These are phyloP conservation scores for Nansenia antarctica DNA, from an alignment of 2,113 vertebrate species.

Conservation along the genomic window DNA sequence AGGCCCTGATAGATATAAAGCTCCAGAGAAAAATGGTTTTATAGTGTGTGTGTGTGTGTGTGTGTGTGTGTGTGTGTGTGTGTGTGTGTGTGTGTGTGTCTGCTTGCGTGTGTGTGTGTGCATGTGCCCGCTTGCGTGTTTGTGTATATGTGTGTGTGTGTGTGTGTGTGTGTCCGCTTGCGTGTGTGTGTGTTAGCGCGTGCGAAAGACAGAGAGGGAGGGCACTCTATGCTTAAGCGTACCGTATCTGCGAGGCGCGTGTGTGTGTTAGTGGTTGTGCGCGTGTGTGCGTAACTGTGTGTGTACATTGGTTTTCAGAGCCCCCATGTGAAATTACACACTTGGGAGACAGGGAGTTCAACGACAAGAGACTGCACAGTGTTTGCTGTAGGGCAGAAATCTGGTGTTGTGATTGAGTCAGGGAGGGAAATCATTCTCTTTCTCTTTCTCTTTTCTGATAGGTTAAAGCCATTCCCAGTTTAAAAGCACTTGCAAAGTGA, in stretches of 20 bases:
- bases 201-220: too few species aligned
- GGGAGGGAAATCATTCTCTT: constrained; percentile 3
- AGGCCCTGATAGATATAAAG: too few species aligned
- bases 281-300: constrained; percentile 19
- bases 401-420: constrained; percentile 11
- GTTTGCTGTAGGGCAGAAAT: constrained; percentile 27
- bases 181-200: neutral
- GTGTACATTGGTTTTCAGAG: neutral
- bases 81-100: neutral
- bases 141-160: neutral
- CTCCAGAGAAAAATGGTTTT: neutral
- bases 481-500: constrained; percentile 2
- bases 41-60: constrained; percentile 11
- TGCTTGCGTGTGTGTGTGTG: constrained; percentile 4
- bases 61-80: constrained; percentile 4
- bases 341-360: constrained; percentile 44
- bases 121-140: neutral
- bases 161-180: constrained; percentile 17
- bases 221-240: too few species aligned
- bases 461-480: constrained; percentile 17
- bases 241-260: too few species aligned
- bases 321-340: constrained; percentile 59
- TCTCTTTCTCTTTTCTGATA: constrained; percentile 21
- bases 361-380: constrained; percentile 22
- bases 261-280: neutral